Conservation (phyloP, 2,113 vertebrate species). For the Chinchilla lanigera region DNA sequence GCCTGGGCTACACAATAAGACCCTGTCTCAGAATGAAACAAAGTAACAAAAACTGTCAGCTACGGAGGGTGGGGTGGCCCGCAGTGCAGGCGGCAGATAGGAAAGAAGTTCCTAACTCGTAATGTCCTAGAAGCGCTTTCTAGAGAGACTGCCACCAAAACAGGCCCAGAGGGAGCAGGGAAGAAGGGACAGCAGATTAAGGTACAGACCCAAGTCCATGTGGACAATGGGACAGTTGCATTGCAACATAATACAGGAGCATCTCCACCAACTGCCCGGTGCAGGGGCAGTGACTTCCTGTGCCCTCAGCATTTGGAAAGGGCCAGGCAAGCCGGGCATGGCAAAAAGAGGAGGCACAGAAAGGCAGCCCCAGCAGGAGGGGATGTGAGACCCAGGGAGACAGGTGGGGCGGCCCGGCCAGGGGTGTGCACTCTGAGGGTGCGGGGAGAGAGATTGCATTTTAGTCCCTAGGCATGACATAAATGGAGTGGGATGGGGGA, state of each 20-base stretch:
- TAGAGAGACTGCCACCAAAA: not conserved
- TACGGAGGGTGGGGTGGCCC: not conserved
- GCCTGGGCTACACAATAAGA: not conserved
- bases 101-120: not conserved
- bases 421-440: not conserved
- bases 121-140: not conserved
- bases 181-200: not conserved
- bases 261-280: not conserved
- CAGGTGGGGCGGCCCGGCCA: not conserved
- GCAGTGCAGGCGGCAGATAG: not conserved
- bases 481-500: not conserved
- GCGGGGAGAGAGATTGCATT: not conserved
- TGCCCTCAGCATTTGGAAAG: not conserved
- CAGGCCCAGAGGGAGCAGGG: not conserved
- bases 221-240: not conserved
- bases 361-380: not conserved
- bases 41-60: not conserved
- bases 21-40: not conserved
- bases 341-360: not conserved
- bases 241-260: not conserved
- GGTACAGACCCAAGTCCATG: fast-evolving
- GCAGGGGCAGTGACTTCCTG: not conserved
- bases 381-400: not conserved
- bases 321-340: not conserved
- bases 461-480: not conserved